These are phyloP conservation scores for Ooceraea biroi DNA, from an alignment of 1,140 invertebrate species.

Conservation along the genomic window DNA sequence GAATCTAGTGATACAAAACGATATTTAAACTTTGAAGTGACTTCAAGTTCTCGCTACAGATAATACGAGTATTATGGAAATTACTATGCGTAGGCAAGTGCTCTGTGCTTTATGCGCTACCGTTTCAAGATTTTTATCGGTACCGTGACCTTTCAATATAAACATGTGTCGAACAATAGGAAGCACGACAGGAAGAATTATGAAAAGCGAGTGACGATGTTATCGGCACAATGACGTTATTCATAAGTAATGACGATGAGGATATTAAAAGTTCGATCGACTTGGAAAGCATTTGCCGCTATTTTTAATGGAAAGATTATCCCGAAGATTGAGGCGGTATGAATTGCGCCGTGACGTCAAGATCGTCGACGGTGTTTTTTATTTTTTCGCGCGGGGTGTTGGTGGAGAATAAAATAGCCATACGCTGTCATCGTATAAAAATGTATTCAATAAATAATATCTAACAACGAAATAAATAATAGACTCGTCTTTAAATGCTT, in stretches of 20 bases:
- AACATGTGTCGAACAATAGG: neutral
- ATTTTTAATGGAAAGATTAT: constrained; percentile 36
- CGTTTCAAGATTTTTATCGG: constrained; percentile 18
- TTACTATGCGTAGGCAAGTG: constrained; percentile 1
- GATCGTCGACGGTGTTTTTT: constrained; percentile 12
- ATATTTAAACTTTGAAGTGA: constrained; percentile 3
- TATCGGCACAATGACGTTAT: constrained; percentile 11
- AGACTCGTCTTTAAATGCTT: constrained; percentile 73
- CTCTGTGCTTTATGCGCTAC: neutral
- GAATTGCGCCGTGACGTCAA: constrained; percentile 33
- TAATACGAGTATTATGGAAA: neutral
- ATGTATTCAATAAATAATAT: constrained; percentile 84
- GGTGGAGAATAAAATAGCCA: constrained; percentile 45
- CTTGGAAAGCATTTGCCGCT: constrained; percentile 31
- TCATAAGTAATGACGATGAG: constrained; percentile 26
- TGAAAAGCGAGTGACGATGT: neutral
- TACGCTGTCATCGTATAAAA: constrained; percentile 79
- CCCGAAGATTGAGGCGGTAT: neutral
- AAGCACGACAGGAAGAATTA: constrained; percentile 10
- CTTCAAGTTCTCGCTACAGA: neutral
- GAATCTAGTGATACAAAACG: too few species aligned
- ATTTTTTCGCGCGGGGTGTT: neutral
- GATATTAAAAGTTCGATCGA: constrained; percentile 52
- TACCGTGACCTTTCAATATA: constrained; percentile 6
- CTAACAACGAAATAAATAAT: constrained; percentile 83